A percentile compares a stretch with the other conserved stretches of the same genome.
Evolutionary conservation across 1,140 invertebrate genomes (phyloP).

Genomic region (Eubasilissa regina): DNA sequence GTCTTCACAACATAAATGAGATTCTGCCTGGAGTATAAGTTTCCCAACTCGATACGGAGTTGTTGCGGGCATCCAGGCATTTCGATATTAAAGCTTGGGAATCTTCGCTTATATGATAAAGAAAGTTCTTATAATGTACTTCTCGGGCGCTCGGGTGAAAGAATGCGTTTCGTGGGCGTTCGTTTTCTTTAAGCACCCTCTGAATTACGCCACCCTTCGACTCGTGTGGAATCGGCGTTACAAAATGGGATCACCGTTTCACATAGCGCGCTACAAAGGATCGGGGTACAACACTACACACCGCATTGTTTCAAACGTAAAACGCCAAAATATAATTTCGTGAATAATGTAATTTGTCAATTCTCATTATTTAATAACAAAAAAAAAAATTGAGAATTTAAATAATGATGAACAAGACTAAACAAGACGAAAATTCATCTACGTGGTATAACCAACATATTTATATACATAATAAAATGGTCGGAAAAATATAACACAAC

Average conservation of each 20-base stretch:
- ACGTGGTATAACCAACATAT: no score
- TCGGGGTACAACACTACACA: neutral
- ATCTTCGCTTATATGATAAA: conserved; percentile 55
- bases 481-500: no score
- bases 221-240: conserved; percentile 6
- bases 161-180: conserved; percentile 44
- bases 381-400: no score
- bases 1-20: conserved; percentile 58
- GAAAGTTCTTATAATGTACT: conserved; percentile 55
- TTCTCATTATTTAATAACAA: no score
- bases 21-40: conserved; percentile 52
- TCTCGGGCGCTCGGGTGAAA: conserved; percentile 33
- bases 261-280: neutral
- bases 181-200: conserved; percentile 40
- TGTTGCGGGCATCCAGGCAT: conserved; percentile 57
- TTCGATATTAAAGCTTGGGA: conserved; percentile 58
- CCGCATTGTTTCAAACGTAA: no score
- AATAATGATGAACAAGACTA: no score
- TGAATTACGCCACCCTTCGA: conserved; percentile 19
- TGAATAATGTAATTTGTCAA: no score
- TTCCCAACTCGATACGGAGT: conserved; percentile 56
- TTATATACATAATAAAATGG: no score
- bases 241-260: neutral
- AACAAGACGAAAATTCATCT: no score
- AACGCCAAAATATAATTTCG: no score